Evolutionary conservation across 2,113 vertebrate species (phyloP).

Genomic region (Bambusicola thoracicus): DNA sequence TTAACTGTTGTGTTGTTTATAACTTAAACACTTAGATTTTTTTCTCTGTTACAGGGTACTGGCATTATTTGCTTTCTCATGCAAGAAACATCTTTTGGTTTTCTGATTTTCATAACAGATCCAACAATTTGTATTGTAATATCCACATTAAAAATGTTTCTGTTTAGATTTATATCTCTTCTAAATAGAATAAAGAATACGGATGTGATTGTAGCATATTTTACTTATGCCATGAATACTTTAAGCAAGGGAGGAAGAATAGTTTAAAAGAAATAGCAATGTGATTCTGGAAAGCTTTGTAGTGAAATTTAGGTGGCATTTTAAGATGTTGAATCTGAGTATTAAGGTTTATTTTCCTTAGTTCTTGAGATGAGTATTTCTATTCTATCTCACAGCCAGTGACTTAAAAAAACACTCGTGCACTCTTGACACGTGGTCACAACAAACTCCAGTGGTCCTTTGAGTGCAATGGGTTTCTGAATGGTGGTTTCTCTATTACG

Average conservation of each 20-base stretch:
- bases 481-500: constrained; percentile 9
- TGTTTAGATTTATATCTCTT: constrained; percentile 38
- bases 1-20: not conserved
- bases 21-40: not conserved
- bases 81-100: not conserved
- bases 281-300: not conserved
- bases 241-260: not conserved
- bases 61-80: constrained; percentile 10
- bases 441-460: not conserved
- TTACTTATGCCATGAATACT: not conserved
- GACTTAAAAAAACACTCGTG: not conserved
- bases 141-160: not conserved
- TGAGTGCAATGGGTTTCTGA: not conserved
- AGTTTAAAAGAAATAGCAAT: not conserved
- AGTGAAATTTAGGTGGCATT: not conserved
- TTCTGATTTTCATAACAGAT: constrained; percentile 26
- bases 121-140: constrained; percentile 28
- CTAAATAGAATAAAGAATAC: not conserved
- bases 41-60: not conserved
- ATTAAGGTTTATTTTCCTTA: not conserved
- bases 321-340: not conserved
- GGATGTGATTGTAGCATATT: not conserved
- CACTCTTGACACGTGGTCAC: not conserved
- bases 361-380: not conserved
- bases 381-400: not conserved